Evolutionary conservation across 2,797 vertebrate genomes (phyloP), one percentile per base, ranked within the genome.

Genomic region (Pelochelys cantorii): DNA sequence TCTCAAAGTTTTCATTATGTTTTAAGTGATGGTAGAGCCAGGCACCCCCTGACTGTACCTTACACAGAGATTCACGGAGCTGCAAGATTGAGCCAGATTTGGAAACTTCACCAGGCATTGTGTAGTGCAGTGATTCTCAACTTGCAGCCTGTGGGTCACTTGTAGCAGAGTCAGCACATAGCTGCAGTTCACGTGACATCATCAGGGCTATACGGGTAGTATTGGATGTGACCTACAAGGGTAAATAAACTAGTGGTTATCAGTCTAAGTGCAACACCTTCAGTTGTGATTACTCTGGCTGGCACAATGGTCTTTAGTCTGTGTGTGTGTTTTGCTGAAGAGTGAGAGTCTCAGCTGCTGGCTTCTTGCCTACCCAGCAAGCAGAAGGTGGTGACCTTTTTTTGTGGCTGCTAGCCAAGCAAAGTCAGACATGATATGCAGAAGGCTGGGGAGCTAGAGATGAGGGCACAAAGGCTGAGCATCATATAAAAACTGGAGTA

Each of bases 371-470:
- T 94, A 85, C 85, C 42, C 84, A 87, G 85, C 79, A 90, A 93
- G 89, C 91, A 93, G 92, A 91, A 95, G 91, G 92, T 83, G 87
- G 89, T 94, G 88, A 90, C 65, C 55, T 0, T 89, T 95, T 91
- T 60, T 27, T 60, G 57, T 97, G 94, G 96, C 94, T 92, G 89
- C 14, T 13, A 56, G 17, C 93, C 93, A 86, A 0, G 0, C 0
- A 71, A 60, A 95, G 81, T 34, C 95, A 96, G 93, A 54, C 95
- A 88, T 92, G 94, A 77, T 79, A 91, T 95, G 86, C 95, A 95
- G 92, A 93, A 97, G 92, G 77, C 92, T 94, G 89, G 71, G 90
- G 92, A 94, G 52, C 37, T 25, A 48, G 23, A 42, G 37, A 75
- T 13, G 11, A 81, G 22, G 68, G 81, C 85, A 81, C 92, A 83